These are phyloP conservation scores for Onthophagus sagittarius DNA, from an alignment of 2,888 invertebrate species.

Conservation along the genomic window DNA sequence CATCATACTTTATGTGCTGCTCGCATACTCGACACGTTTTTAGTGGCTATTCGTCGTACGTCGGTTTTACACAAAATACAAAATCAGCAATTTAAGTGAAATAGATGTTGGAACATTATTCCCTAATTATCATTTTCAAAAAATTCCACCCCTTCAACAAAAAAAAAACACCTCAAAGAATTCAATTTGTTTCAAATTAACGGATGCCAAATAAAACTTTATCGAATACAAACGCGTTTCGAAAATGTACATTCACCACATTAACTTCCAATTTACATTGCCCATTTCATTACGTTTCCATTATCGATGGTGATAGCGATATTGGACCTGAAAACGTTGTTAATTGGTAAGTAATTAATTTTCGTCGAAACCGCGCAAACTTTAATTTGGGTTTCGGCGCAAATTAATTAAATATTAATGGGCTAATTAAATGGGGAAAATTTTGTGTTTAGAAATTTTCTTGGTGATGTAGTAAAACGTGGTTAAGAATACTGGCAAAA, in stretches of 20 bases:
- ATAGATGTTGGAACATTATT: too few species aligned
- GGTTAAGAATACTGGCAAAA: neutral
- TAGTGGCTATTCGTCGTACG: neutral
- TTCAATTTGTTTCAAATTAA: neutral
- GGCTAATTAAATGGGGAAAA: neutral
- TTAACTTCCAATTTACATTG: neutral
- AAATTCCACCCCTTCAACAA: too few species aligned
- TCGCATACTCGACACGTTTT: neutral
- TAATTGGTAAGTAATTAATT: neutral
- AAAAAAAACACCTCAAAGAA: neutral
- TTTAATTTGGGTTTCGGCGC: neutral
- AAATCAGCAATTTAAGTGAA: neutral
- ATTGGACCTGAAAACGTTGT: neutral
- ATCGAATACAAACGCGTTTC: neutral
- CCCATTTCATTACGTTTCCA: neutral
- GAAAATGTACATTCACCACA: neutral
- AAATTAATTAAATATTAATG: neutral
- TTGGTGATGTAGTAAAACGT: neutral
- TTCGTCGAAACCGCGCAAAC: neutral
- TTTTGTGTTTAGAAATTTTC: too few species aligned
- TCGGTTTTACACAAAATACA: neutral
- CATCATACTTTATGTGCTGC: neutral
- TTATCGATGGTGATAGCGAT: neutral
- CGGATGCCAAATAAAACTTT: neutral
- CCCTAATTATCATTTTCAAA: too few species aligned